Base-by-base conservation (phyloP, 2,888 invertebrate genomes). In the Steinernema scapterisci region DNA sequence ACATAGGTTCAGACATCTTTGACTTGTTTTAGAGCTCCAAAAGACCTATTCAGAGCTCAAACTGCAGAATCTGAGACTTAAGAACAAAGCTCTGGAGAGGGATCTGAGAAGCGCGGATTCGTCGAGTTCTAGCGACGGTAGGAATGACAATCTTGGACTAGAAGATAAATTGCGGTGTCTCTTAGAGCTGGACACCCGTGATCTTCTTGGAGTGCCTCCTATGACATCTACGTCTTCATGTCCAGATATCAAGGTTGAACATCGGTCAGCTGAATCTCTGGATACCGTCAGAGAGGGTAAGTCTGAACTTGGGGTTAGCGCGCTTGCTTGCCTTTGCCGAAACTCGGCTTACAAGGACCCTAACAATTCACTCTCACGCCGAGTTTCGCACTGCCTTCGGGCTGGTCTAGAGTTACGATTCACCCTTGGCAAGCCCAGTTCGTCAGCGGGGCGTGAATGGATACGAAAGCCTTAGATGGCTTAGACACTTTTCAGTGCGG, bases 41-140 rank as follows among this genome's bases (percentile, higher is more conserved):
- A 25, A 31, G n/a, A 31, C 63, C 3, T 63, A 63, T 38, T 63
- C 63, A 1, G 31, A 63, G 31, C 63, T 63, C 1, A 63, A 63
- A 63, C 19, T 63, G 1, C 27, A 63, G 16, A 63, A 63, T 13
- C 31, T 63, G 38, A 6, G 38, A 38, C 38, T 63, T 1, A 31
- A 63, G 31, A 63, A 63, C 16, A 31, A 31, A n/a, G 6, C 27
- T 27, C 38, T 63, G 7, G 7, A 63, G 5, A 63, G 9, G 19
- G 1, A 7, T 6, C 31, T 63, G 63, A 63, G 31, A 16, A 27
- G 31, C 16, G 1, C 31, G 31, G 38, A 63, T 25, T 25, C 63
- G 23, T 27, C 31, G 31, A 54, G 23, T 54, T 27, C 1, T 16
- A 31, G 63, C 63, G 63, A 63, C 27, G 63, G 63, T 63, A n/a